Evolutionary conservation across 2,888 invertebrate genomes (phyloP).

Genomic region (Pteria penguin): DNA sequence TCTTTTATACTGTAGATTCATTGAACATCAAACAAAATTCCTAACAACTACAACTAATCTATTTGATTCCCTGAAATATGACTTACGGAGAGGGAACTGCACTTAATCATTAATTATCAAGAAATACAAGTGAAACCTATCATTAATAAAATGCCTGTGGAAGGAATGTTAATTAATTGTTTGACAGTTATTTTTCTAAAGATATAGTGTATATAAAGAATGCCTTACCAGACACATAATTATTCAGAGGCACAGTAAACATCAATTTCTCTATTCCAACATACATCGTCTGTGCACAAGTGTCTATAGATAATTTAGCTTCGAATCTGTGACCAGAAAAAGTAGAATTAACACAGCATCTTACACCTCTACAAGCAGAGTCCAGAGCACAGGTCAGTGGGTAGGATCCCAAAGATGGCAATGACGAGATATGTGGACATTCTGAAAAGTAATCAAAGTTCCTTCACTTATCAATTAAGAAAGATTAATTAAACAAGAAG

Average conservation of each 20-base stretch:
- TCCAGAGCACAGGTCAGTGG: slow-evolving; percentile 27
- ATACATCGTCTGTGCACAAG: slow-evolving; percentile 33
- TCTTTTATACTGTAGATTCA: too few species aligned
- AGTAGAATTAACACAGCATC: slow-evolving; percentile 17
- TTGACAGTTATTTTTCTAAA: not conserved
- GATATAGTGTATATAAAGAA: too few species aligned
- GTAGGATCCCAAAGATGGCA: not conserved
- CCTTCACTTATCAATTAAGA: too few species aligned
- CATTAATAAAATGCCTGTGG: too few species aligned
- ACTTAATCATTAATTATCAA: too few species aligned
- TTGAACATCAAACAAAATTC: too few species aligned
- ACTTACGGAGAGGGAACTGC: too few species aligned
- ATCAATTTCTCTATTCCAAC: slow-evolving; percentile 41
- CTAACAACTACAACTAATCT: too few species aligned
- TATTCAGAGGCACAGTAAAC: slow-evolving; percentile 17
- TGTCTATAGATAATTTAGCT: slow-evolving; percentile 26
- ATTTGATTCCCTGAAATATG: too few species aligned
- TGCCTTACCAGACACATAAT: slow-evolving; percentile 27
- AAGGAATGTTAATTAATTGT: not conserved
- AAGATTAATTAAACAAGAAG: too few species aligned
- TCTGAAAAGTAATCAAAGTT: too few species aligned
- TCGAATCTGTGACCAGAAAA: slow-evolving; percentile 2
- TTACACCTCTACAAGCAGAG: slow-evolving; percentile 25
- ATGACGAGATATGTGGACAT: not conserved
- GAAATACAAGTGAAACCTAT: too few species aligned